These are phyloP conservation scores for Ditylenchus weischeri DNA, from an alignment of 2,888 invertebrate species.

Conservation along the genomic window DNA sequence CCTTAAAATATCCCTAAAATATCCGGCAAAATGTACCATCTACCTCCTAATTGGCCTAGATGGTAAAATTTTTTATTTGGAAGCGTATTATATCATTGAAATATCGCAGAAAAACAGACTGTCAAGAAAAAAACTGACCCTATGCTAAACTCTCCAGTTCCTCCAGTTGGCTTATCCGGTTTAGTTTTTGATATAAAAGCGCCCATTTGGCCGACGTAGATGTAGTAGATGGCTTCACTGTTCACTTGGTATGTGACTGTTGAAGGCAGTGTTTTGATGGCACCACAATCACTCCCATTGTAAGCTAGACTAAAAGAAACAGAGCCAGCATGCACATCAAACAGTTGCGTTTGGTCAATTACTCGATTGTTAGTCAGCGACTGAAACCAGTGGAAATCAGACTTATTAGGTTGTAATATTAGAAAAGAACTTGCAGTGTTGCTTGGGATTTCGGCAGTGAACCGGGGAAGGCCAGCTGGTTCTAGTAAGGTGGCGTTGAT, in stretches of 20 bases:
- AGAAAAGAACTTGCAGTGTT: background rate
- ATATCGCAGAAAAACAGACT: background rate
- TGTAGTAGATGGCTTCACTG: constrained; percentile 23
- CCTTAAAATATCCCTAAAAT: too few species aligned
- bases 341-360: constrained; percentile 11
- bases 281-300: constrained; percentile 14
- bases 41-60: too few species aligned
- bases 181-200: constrained; percentile 23
- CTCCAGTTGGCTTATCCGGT: constrained; percentile 36
- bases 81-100: too few species aligned
- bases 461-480: background rate
- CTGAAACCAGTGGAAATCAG: constrained; percentile 12
- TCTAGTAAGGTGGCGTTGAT: constrained; percentile 8
- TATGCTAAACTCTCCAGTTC: constrained; percentile 38
- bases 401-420: background rate
- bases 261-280: constrained; percentile 8
- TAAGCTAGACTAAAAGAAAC: constrained; percentile 15
- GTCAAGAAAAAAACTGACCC: constrained; percentile 8
- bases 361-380: constrained; percentile 19
- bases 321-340: constrained; percentile 12
- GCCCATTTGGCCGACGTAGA: constrained; percentile 28
- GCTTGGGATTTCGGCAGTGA: background rate
- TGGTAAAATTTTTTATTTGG: too few species aligned
- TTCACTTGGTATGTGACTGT: constrained; percentile 10
- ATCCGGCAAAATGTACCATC: too few species aligned